Conservation (phyloP, 2,797 vertebrate genomes). For the Salarias fasciatus region DNA sequence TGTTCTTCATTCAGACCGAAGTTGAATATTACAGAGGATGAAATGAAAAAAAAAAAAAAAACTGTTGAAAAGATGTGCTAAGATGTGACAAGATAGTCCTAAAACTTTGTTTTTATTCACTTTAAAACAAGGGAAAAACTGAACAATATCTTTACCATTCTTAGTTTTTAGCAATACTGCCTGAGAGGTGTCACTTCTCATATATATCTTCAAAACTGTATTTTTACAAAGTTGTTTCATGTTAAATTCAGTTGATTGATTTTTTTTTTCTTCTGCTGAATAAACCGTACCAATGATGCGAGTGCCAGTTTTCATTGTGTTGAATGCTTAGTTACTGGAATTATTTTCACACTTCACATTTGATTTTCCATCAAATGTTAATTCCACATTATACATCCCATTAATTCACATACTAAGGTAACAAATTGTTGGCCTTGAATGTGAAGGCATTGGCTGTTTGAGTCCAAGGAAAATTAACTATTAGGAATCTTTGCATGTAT, state of each 20-base stretch:
- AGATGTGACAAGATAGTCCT: no score
- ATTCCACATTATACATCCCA: neutral
- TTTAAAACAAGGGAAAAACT: neutral
- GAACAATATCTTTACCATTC: no score
- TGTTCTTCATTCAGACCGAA: neutral
- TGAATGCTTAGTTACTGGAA: neutral
- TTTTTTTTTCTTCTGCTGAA: neutral
- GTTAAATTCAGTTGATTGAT: neutral
- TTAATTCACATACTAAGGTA: neutral
- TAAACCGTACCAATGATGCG: neutral
- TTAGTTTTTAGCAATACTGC: neutral
- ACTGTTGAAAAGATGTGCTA: neutral
- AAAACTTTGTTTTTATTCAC: neutral
- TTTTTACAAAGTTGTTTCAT: neutral
- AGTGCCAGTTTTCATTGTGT: neutral
- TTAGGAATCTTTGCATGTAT: no score
- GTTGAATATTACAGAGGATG: neutral
- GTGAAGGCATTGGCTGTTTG: no score
- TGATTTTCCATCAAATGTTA: neutral
- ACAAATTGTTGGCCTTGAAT: no score
- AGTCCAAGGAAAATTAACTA: no score
- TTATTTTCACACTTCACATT: neutral
- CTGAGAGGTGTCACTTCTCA: neutral
- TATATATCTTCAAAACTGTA: neutral
- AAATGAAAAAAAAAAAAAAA: neutral